A percentile compares a stretch with the other conserved stretches of the same genome.
phyloP scores from a whole-genome alignment of 2,888 invertebrate species.

The Cephus pulcher region DNA sequence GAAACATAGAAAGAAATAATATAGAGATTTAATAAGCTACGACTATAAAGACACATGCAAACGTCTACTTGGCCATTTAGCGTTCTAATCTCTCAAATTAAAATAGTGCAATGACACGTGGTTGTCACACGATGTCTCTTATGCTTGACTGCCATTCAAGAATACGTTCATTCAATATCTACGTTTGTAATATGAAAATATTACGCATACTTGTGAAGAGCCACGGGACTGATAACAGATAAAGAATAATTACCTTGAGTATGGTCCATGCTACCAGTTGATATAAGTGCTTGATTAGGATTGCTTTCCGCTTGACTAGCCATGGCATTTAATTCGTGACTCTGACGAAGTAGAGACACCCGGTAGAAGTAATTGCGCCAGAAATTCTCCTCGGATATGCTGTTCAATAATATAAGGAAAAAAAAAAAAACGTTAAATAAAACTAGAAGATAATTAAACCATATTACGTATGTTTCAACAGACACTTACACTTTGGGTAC shows the following conservation, averaged over 20 bases:
- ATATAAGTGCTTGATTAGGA: slow-evolving; percentile 53
- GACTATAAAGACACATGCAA: not conserved
- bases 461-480: not conserved
- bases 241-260: slow-evolving; percentile 69
- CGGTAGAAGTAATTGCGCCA: slow-evolving; percentile 99
- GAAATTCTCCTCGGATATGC: slow-evolving; percentile 97
- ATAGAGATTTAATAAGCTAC: not conserved
- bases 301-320: slow-evolving; percentile 64
- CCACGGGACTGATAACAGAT: not conserved
- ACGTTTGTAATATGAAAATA: not conserved
- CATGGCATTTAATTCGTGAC: slow-evolving; percentile 85
- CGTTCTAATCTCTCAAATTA: not conserved
- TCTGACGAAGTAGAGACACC: slow-evolving; percentile 97
- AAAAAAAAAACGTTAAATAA: not conserved
- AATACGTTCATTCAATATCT: not conserved
- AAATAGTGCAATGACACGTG: not conserved
- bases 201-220: not conserved
- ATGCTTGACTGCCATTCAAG: slow-evolving; percentile 1
- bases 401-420: slow-evolving; percentile 63
- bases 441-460: not conserved
- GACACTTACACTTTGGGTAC: slow-evolving; percentile 97
- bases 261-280: slow-evolving; percentile 69
- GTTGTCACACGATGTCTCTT: not conserved
- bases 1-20: not conserved
- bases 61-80: not conserved